Evolutionary conservation across 53 echinoderm and acorn worm species (phyloP), one percentile per base, ranked within the genome.

Genomic region (Astropecten irregularis): DNA sequence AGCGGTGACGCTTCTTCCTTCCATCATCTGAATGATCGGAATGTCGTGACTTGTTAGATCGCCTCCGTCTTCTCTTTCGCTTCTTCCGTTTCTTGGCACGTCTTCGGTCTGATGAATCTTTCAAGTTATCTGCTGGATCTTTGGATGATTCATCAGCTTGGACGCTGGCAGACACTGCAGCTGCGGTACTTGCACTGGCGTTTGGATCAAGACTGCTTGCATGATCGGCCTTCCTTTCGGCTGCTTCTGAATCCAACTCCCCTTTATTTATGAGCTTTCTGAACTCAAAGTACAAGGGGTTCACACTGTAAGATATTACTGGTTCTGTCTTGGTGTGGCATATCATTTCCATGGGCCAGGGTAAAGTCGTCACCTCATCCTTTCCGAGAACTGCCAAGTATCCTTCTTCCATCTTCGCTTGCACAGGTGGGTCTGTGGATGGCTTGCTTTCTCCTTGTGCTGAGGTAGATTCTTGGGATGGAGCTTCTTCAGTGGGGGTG

Each of bases 311-410:
- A 10, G 95, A 68, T 11, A 95, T 39, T 23, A 71, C 42, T 38
- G 95, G 95, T 14, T 91, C 66, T 63, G 71, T 52, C 34, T 52
- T 57, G 11, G 95, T 95, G 57, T 72, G 55, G 25, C 67, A 50
- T 26, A 95, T 73, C 95, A 95, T 93, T 13, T 88, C 88, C 74
- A 82, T 59, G 9, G 95, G 95, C 95, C 95, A 95, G 49, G 93
- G 74, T 53, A 95, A 66, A 22, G 91, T 93, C 50, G 87, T 93
- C 32, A 77, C 77, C 15, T 86, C 84, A 66, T 95, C 95, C 60
- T 89, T 88, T 31, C 90, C 82, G 16, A 85, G 85, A 1, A 95
- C 91, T 3, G 95, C 84, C 49, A 93, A 52, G 65, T 85, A 95
- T 23, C 91, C 95, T 31, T 84, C 88, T 0, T 95, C 95, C 61